Conservation (phyloP, 1,140 invertebrate genomes). For the Euura saliciscinereae region DNA sequence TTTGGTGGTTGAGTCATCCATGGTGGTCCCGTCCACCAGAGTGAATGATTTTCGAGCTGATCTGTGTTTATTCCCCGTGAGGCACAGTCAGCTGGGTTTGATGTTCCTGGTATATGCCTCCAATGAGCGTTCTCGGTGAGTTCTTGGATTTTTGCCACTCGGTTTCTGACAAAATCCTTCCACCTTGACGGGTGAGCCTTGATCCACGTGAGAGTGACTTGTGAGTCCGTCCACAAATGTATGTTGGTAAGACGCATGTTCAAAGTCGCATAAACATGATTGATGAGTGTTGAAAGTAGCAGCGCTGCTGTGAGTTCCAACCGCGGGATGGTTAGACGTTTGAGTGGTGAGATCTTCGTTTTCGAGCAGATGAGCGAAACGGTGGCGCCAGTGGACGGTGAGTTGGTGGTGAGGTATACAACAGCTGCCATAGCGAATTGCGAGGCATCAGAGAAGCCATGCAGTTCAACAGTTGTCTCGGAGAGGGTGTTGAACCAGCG, state of each 20-base stretch:
- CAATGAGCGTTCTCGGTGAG: constrained; percentile 14
- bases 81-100: constrained; percentile 39
- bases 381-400: too few relatives aligned
- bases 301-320: constrained; percentile 44
- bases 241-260: background rate
- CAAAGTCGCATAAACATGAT: constrained; percentile 11
- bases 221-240: constrained; percentile 24
- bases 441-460: constrained; percentile 36
- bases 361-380: constrained; percentile 29
- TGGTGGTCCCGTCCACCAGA: constrained; percentile 31
- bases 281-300: constrained; percentile 30
- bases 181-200: constrained; percentile 32
- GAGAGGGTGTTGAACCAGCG: background rate
- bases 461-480: background rate
- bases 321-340: constrained; percentile 35
- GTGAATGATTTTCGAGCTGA: constrained; percentile 28
- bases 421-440: constrained; percentile 25
- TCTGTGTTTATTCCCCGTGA: constrained; percentile 31
- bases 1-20: constrained; percentile 13
- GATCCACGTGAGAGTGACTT: constrained; percentile 34
- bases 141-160: constrained; percentile 35
- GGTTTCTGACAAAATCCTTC: constrained; percentile 42
- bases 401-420: too few relatives aligned
- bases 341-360: constrained; percentile 41
- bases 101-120: constrained; percentile 28